Conservation (phyloP, 2,888 invertebrate genomes). For the Lamellibrachia columna region DNA sequence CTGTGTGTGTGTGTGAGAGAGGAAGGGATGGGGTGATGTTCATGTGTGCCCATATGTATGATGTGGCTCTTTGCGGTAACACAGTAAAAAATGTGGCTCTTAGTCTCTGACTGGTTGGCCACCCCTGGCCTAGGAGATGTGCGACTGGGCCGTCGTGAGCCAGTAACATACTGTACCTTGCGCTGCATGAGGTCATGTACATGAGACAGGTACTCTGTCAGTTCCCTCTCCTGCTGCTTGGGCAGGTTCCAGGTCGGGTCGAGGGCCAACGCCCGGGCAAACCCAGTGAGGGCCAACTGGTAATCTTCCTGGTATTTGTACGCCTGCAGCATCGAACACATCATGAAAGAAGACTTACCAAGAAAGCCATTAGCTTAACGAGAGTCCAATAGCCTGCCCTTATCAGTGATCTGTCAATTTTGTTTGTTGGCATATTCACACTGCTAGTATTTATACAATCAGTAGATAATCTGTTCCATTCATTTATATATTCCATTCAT, state of each 20-base stretch:
- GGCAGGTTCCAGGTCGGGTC: slow-evolving; percentile 82
- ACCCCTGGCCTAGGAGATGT: too few relatives aligned
- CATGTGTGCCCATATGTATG: too few relatives aligned
- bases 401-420: not conserved
- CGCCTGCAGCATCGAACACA: slow-evolving; percentile 72
- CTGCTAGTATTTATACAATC: not conserved
- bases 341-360: not conserved
- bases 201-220: slow-evolving; percentile 75
- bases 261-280: slow-evolving; percentile 74
- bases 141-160: not conserved
- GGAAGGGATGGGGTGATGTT: too few relatives aligned
- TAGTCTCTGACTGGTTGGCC: too few relatives aligned
- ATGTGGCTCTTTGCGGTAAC: too few relatives aligned
- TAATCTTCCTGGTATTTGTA: slow-evolving; percentile 83
- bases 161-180: slow-evolving; percentile 66
- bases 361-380: not conserved
- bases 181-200: slow-evolving; percentile 74
- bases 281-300: slow-evolving; percentile 76
- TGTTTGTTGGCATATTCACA: not conserved
- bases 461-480: not conserved
- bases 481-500: not conserved
- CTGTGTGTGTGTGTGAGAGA: too few relatives aligned
- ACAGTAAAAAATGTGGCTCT: too few relatives aligned
- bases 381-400: not conserved
- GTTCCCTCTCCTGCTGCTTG: slow-evolving; percentile 71